phyloP scores from a whole-genome alignment of 2,797 vertebrate species.

The Rhinella marina region DNA sequence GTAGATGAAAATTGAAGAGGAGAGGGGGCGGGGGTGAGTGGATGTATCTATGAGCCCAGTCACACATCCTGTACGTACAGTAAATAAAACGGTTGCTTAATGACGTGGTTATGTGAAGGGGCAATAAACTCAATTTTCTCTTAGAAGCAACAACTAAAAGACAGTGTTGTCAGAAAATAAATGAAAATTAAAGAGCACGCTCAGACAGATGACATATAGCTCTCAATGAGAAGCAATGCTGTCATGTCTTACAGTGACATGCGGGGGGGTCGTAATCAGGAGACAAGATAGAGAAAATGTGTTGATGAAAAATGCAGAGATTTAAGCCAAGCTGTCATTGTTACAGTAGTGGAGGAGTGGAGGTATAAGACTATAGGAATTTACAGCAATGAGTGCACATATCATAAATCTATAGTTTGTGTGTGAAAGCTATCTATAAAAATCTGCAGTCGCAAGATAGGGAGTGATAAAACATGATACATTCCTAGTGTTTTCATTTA shows the following conservation, averaged over 20 bases:
- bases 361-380: not conserved
- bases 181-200: not conserved
- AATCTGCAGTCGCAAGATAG: not conserved
- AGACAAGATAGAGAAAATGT: not conserved
- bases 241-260: not conserved
- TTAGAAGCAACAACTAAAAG: not conserved
- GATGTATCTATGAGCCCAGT: not conserved
- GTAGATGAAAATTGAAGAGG: not conserved
- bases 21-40: not conserved
- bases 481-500: too few species aligned
- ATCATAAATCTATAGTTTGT: not conserved
- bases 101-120: not conserved
- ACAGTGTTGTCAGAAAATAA: slow-evolving; percentile 6
- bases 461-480: too few species aligned
- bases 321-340: not conserved
- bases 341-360: too few species aligned
- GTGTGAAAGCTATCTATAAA: not conserved
- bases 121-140: slow-evolving; percentile 1
- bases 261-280: not conserved
- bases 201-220: not conserved
- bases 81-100: not conserved
- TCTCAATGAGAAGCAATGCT: not conserved
- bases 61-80: not conserved
- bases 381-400: not conserved
- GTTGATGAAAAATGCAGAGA: not conserved